Evolutionary conservation across 2,797 vertebrate species (phyloP), one percentile per base, ranked within the genome.

Genomic region (Gadopsis bispinosus): DNA sequence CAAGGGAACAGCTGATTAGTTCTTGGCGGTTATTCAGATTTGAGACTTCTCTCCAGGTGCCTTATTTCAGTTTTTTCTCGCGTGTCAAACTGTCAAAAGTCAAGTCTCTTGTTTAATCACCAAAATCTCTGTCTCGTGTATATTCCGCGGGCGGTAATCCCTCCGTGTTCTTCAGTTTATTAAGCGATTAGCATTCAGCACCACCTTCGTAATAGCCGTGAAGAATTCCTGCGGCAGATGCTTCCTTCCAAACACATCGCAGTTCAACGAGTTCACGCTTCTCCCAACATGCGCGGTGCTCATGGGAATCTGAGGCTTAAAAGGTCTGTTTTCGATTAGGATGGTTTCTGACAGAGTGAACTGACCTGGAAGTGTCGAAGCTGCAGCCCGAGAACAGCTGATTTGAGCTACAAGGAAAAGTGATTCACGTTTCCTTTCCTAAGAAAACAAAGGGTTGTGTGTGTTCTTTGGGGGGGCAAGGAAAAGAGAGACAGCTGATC

Each of bases 201-300:
- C 39, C 1, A 20, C n/a, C 55, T 63, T 1, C 9, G 55, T 33
- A 11, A 8, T 1, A 10, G 69, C 45, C 26, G 60, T 39, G 66
- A 65, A 68, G 54, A 47, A 37, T 73, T n/a, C 1, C 16, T 26
- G 59, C 45, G 33, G 71, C 81, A 70, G 77, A 75, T 67, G 68
- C 68, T 58, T 72, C 61, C 48, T 55, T 12, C 48, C 41, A 22
- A 53, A 39, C 56, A 51, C 5, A 2, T 13, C 16, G 11, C 51
- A 69, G 84, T 48, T 80, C 75, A 74, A 8, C 17, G 69, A 65
- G 83, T 84, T 75, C 67, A 20, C 26, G 64, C 37, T 71, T 77
- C 72, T 80, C 53, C 33, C 33, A 53, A 54, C 68, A 2, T 3
- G 48, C 13, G 5, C 2, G 3, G 7, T 26, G 22, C 83, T 83